Percentiles rank a stretch among this genome's conserved stretches.
Conservation (phyloP, 2,797 vertebrate genomes). For the Lepus townsendii region DNA sequence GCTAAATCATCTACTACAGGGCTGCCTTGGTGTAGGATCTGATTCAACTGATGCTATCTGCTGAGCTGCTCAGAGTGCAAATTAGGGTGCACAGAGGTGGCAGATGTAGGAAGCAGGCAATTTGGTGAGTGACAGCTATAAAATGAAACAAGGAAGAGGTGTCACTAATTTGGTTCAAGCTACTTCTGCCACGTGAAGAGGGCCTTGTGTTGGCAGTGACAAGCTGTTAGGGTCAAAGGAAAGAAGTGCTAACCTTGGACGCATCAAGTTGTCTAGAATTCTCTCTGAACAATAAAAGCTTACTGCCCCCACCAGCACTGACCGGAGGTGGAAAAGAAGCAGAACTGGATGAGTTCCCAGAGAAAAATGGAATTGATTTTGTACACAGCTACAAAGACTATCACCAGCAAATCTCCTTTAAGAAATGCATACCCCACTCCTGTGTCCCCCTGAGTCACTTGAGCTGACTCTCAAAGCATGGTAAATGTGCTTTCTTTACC, state of each 20-base stretch:
- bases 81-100: not conserved
- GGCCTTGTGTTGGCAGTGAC: not conserved
- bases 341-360: not conserved
- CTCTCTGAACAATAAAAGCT: not conserved
- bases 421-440: not conserved
- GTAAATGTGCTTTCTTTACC: not conserved
- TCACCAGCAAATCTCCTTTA: not conserved
- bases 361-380: not conserved
- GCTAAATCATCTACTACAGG: constrained; percentile 18
- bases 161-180: not conserved
- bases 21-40: not conserved
- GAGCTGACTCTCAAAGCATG: not conserved
- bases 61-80: constrained; percentile 34
- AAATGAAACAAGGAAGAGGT: constrained; percentile 59
- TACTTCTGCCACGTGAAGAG: not conserved
- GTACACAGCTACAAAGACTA: not conserved
- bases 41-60: constrained; percentile 34
- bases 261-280: constrained; percentile 26
- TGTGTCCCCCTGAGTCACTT: not conserved
- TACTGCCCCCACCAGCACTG: not conserved
- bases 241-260: not conserved
- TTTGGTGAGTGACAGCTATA: constrained; percentile 40
- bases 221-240: not conserved
- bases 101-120: constrained; percentile 56
- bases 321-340: not conserved